Conservation (phyloP, 2,797 vertebrate genomes). For the Saguinus oedipus region DNA sequence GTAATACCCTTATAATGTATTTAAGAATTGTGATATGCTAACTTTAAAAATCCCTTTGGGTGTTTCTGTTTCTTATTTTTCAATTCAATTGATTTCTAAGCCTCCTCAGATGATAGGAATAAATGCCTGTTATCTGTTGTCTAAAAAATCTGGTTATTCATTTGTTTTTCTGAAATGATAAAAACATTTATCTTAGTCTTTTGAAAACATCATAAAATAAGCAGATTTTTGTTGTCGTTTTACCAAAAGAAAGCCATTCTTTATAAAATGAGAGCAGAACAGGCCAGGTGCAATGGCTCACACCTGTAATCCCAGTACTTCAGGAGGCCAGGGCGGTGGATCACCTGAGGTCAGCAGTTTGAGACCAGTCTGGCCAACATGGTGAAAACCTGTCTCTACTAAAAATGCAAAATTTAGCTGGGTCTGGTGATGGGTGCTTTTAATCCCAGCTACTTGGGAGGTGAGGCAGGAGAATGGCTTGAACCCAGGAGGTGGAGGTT, state of each 20-base stretch:
- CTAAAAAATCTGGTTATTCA: conserved; percentile 74
- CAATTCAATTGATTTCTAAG: conserved; percentile 66
- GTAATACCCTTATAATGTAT: neutral
- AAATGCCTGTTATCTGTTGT: conserved; percentile 76
- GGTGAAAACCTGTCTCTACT: neutral
- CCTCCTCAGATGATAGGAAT: conserved; percentile 78
- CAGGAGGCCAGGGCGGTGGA: neutral
- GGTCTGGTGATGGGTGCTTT: neutral
- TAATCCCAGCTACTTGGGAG: neutral
- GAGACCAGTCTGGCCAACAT: neutral
- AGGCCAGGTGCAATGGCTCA: neutral
- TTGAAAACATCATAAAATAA: conserved; percentile 71
- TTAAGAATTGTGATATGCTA: conserved; percentile 52
- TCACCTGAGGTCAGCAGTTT: neutral
- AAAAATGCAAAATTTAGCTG: neutral
- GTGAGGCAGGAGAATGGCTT: neutral
- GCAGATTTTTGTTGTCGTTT: conserved; percentile 77
- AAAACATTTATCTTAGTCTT: conserved; percentile 64
- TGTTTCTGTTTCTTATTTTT: conserved; percentile 65
- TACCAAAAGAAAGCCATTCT: conserved; percentile 68
- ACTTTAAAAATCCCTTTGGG: neutral
- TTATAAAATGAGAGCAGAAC: conserved; percentile 77
- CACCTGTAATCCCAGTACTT: neutral
- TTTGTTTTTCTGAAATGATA: conserved; percentile 78
- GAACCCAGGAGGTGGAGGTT: neutral